Evolutionary conservation across 2,797 vertebrate genomes (phyloP).

Genomic region (Atherinosoma microstoma): DNA sequence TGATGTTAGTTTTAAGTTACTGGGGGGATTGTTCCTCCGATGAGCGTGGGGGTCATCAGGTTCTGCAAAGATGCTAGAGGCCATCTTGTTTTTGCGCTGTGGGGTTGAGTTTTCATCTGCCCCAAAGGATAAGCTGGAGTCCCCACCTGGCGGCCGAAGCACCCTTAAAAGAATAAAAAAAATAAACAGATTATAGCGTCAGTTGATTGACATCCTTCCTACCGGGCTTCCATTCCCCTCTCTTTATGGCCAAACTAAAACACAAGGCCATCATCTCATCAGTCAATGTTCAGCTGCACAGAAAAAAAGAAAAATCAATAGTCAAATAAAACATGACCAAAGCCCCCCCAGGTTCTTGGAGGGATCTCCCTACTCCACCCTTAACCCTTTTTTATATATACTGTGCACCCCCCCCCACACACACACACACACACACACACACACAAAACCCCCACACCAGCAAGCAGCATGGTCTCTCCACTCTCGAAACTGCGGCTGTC

Average conservation of each 20-base stretch:
- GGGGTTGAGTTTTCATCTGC: slow-evolving; percentile 89
- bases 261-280: slow-evolving; percentile 30
- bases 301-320: slow-evolving; percentile 56
- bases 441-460: slow-evolving; percentile 5
- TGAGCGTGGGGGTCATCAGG: slow-evolving; percentile 88
- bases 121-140: slow-evolving; percentile 92
- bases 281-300: slow-evolving; percentile 42
- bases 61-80: slow-evolving; percentile 92
- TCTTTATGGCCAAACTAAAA: slow-evolving; percentile 14
- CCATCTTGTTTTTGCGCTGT: slow-evolving; percentile 92
- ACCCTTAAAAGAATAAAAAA: slow-evolving; percentile 80
- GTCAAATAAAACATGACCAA: slow-evolving; percentile 60
- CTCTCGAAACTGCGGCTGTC: slow-evolving; percentile 72
- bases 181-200: slow-evolving; percentile 1
- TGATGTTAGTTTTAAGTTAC: slow-evolving; percentile 52
- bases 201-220: slow-evolving; percentile 4
- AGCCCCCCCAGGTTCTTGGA: slow-evolving; percentile 31
- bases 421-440: slow-evolving; percentile 9
- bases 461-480: slow-evolving; percentile 54
- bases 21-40: slow-evolving; percentile 83
- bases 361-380: slow-evolving; percentile 54
- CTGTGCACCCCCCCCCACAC: slow-evolving; percentile 10
- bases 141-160: slow-evolving; percentile 93
- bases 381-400: slow-evolving; percentile 31
- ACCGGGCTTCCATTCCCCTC: background rate